These are phyloP conservation scores for Tribolium madens DNA, from an alignment of 1,140 invertebrate species.

Conservation along the genomic window DNA sequence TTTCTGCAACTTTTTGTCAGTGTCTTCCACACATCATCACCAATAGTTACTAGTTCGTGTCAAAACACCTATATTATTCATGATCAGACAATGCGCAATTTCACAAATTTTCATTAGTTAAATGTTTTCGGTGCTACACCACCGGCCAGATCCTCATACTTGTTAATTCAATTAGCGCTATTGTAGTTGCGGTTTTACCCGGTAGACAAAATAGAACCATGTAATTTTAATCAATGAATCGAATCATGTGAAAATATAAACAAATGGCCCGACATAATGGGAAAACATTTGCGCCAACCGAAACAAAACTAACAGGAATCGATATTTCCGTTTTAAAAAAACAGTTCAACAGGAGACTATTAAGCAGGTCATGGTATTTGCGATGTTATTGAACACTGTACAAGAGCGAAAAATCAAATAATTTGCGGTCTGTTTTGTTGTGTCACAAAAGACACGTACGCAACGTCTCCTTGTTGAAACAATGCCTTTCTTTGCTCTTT, in stretches of 20 bases:
- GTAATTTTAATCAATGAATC: constrained; percentile 10
- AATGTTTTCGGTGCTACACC: background rate
- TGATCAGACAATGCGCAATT: background rate
- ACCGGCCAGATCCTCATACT: background rate
- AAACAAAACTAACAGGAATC: background rate
- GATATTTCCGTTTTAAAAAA: background rate
- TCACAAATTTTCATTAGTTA: constrained; percentile 12
- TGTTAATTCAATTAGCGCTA: constrained; percentile 19
- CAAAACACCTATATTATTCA: too few relatives aligned
- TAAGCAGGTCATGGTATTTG: too few relatives aligned
- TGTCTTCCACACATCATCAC: too few relatives aligned
- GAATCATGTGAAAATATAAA: constrained; percentile 1
- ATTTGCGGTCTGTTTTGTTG: constrained; percentile 1
- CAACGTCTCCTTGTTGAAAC: background rate
- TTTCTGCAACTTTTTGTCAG: too few relatives aligned
- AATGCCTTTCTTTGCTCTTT: constrained; percentile 21
- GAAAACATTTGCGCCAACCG: background rate
- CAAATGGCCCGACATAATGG: background rate
- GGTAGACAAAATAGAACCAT: constrained; percentile 2
- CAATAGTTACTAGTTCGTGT: too few relatives aligned
- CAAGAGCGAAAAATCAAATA: constrained; percentile 10
- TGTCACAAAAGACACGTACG: background rate
- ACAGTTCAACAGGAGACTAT: too few relatives aligned
- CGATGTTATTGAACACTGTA: too few relatives aligned
- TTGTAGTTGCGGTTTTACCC: constrained; percentile 16